These are phyloP conservation scores for Tetrapedia diversipes DNA, from an alignment of 2,888 invertebrate species.

Conservation along the genomic window DNA sequence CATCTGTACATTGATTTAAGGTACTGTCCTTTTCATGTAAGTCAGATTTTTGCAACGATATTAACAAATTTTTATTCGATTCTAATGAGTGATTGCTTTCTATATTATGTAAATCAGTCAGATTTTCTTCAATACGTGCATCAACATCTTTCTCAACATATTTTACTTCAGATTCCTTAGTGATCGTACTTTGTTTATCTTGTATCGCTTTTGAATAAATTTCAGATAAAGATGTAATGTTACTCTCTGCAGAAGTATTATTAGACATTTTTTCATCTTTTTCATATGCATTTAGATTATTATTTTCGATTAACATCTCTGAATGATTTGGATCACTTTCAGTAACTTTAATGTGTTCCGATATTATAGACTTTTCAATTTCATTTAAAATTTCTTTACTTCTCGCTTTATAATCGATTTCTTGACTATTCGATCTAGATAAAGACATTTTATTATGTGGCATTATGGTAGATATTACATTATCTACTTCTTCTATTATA, in stretches of 20 bases:
- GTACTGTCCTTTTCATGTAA: conserved; percentile 13
- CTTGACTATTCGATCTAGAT: conserved; percentile 55
- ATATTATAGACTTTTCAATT: conserved; percentile 78
- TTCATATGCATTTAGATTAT: conserved; percentile 23
- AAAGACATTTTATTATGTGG: conserved; percentile 44
- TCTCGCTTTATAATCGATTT: conserved; percentile 76
- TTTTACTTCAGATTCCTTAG: conserved; percentile 14
- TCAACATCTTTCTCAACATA: conserved; percentile 5
- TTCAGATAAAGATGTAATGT: conserved; percentile 71
- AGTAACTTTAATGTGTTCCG: conserved; percentile 70
- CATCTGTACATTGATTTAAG: conserved; percentile 14
- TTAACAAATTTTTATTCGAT: conserved; percentile 4
- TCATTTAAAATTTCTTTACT: conserved; percentile 77
- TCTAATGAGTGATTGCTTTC: conserved; percentile 1
- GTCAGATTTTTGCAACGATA: conserved; percentile 17
- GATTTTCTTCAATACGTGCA: conserved; percentile 19
- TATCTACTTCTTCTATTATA: conserved; percentile 48
- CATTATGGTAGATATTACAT: conserved; percentile 61
- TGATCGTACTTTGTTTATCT: conserved; percentile 34
- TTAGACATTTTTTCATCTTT: conserved; percentile 70
- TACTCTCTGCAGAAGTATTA: conserved; percentile 67
- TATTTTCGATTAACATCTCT: conserved; percentile 41
- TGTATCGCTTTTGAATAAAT: conserved; percentile 64
- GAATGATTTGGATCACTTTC: conserved; percentile 48
- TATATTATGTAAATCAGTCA: background rate